These are phyloP conservation scores for Oceanites oceanicus DNA, from an alignment of 2,113 vertebrate species.

Conservation along the genomic window DNA sequence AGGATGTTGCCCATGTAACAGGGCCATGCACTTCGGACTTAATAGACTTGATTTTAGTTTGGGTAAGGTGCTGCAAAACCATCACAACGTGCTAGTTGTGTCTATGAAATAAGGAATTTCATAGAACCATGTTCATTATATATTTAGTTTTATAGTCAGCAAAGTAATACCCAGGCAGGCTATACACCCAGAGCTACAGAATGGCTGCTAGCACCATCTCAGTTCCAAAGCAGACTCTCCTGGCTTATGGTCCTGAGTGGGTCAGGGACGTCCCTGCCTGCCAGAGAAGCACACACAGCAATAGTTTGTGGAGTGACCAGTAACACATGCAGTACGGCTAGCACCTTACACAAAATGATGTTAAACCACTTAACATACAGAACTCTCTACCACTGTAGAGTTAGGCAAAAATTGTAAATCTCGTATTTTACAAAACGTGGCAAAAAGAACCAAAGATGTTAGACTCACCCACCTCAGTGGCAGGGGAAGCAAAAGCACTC, in stretches of 20 bases:
- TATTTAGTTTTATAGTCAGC: neutral
- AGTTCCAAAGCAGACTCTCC: neutral
- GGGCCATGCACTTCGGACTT: neutral
- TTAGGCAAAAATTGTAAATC: neutral
- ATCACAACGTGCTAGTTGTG: neutral
- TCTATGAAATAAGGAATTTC: neutral
- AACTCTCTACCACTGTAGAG: neutral
- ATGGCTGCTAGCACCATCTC: neutral
- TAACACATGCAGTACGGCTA: neutral
- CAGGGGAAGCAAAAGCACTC: neutral
- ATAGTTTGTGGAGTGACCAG: neutral
- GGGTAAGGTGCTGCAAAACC: neutral
- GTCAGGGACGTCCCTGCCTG: neutral
- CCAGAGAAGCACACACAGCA: rapidly evolving
- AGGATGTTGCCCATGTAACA: neutral
- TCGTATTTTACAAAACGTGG: neutral
- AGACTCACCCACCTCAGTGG: neutral
- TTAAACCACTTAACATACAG: neutral
- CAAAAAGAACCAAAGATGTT: neutral
- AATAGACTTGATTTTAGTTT: neutral
- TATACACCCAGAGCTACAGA: neutral
- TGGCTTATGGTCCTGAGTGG: rapidly evolving
- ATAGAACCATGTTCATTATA: neutral
- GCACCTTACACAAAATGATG: neutral
- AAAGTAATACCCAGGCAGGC: neutral